A percentile compares a stretch with the other conserved stretches of the same genome.
phyloP scores from a whole-genome alignment of 2,888 invertebrate species.

The Xanthorhoe designata region DNA sequence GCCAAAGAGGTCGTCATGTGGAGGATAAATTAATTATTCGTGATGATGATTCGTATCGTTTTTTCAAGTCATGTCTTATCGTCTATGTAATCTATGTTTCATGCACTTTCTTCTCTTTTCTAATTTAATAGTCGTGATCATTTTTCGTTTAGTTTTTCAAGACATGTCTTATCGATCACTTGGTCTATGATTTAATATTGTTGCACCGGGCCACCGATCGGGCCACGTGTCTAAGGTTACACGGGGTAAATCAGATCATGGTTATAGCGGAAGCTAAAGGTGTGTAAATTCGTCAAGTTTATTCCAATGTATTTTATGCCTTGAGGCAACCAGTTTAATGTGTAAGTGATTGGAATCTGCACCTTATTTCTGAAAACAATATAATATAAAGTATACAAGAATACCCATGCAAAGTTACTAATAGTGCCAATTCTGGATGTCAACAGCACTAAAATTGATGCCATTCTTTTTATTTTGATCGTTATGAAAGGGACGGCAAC shows the following conservation, averaged over 20 bases:
- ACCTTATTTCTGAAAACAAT: background rate
- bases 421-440: no score
- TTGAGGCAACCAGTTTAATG: background rate
- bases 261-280: conserved; percentile 51
- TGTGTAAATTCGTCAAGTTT: conserved; percentile 40
- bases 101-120: no score
- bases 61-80: no score
- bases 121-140: no score
- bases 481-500: no score
- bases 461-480: no score
- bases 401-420: no score
- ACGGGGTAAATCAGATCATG: conserved; percentile 63
- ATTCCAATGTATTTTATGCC: conserved; percentile 19
- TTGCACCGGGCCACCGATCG: conserved; percentile 57
- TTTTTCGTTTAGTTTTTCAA: background rate
- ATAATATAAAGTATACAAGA: background rate
- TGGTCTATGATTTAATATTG: conserved; percentile 41
- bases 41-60: no score
- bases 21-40: no score
- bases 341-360: background rate
- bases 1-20: no score
- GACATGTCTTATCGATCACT: conserved; percentile 6
- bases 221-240: conserved; percentile 71
- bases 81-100: no score
- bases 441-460: no score